A percentile compares a stretch with the other conserved stretches of the same genome.
These are phyloP conservation scores for Zosterops pallidus DNA, from an alignment of 2,113 vertebrate genomes.

Conservation along the genomic window DNA sequence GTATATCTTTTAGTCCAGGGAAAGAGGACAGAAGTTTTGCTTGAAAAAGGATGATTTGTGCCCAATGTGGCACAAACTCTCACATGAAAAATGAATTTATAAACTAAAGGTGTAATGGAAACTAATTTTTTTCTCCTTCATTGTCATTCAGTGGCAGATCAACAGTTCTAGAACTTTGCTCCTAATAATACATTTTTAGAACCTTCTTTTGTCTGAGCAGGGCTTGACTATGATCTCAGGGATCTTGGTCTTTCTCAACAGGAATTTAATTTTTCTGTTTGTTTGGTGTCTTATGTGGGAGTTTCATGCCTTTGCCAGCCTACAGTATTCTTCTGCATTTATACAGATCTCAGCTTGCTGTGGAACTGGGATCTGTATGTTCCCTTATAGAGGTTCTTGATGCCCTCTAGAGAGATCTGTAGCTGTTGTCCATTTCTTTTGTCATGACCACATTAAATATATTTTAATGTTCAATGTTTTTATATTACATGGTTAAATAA, in stretches of 20 bases:
- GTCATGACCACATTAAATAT: not conserved
- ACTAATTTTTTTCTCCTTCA: not conserved
- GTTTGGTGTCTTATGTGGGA: accelerated
- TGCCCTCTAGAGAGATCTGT: not conserved
- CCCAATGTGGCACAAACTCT: not conserved
- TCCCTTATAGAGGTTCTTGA: not conserved
- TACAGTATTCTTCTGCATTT: not conserved
- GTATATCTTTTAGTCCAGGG: not conserved
- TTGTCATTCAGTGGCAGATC: accelerated
- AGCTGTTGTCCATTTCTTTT: not conserved
- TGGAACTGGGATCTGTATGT: not conserved
- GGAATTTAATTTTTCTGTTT: not conserved
- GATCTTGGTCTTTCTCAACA: not conserved
- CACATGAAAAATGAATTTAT: not conserved
- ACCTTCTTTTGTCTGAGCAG: not conserved
- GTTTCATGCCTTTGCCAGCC: not conserved
- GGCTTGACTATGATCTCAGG: not conserved
- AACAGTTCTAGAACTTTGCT: not conserved
- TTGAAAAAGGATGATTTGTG: not conserved
- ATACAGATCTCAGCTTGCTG: not conserved
- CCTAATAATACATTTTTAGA: not conserved
- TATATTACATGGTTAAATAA: not conserved
- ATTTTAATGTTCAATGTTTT: not conserved
- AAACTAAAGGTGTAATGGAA: not conserved
- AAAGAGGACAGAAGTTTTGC: not conserved